Percentiles rank a stretch among this genome's conserved stretches.
Conservation (phyloP, 2,888 invertebrate genomes). For the Caradrina kadenii region DNA sequence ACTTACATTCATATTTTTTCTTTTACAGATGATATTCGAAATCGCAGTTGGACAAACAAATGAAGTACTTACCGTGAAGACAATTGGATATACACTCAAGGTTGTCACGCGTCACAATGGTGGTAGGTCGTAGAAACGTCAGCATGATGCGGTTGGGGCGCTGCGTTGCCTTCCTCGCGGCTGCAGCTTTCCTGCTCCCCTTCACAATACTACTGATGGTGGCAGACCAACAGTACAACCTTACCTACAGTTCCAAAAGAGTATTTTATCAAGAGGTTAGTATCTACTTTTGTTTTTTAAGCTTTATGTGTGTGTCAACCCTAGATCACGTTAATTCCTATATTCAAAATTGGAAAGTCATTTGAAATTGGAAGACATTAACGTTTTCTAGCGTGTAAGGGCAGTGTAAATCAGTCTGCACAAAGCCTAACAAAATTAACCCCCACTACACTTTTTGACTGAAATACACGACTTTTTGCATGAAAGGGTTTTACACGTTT, state of each 20-base stretch:
- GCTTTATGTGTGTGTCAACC: slow-evolving; percentile 13
- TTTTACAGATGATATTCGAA: slow-evolving; percentile 37
- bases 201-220: slow-evolving; percentile 91
- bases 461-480: slow-evolving; percentile 33
- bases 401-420: slow-evolving; percentile 14
- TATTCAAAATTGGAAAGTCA: not conserved
- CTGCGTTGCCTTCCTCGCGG: slow-evolving; percentile 91
- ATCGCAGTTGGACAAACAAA: slow-evolving; percentile 28
- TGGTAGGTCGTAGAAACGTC: slow-evolving; percentile 82
- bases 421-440: slow-evolving; percentile 40
- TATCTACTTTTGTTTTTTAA: slow-evolving; percentile 24
- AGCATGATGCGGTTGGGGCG: slow-evolving; percentile 89
- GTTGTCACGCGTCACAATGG: slow-evolving; percentile 64
- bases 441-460: slow-evolving; percentile 26
- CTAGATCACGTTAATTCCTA: slow-evolving; percentile 12
- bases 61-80: slow-evolving; percentile 58
- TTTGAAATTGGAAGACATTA: not conserved
- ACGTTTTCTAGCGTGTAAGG: not conserved
- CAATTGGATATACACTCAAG: slow-evolving; percentile 32
- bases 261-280: slow-evolving; percentile 90
- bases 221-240: slow-evolving; percentile 91
- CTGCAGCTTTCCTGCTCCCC: slow-evolving; percentile 91
- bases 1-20: slow-evolving; percentile 4
- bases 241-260: slow-evolving; percentile 87
- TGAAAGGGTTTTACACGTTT: slow-evolving; percentile 11